phyloP scores from a whole-genome alignment of 2,113 vertebrate genomes.

The Rhea americana region DNA sequence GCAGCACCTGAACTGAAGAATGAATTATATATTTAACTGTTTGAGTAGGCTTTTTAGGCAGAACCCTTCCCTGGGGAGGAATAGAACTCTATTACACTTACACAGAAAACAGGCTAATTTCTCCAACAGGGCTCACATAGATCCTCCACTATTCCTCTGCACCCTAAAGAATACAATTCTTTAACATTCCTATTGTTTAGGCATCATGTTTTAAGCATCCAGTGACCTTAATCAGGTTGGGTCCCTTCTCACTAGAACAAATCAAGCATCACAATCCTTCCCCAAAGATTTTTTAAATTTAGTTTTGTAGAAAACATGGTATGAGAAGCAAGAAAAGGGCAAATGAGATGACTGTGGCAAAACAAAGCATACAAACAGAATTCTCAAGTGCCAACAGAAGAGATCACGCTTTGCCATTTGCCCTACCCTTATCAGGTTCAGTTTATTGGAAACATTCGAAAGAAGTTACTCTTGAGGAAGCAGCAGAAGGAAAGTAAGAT shows the following conservation, averaged over 20 bases:
- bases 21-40: constrained; percentile 28
- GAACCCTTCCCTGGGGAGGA: not conserved
- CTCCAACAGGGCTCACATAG: not conserved
- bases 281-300: not conserved
- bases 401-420: not conserved
- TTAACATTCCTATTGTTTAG: not conserved
- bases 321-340: not conserved
- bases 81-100: not conserved
- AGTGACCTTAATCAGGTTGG: not conserved
- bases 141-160: not conserved
- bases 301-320: not conserved
- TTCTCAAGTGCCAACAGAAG: not conserved
- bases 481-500: not conserved
- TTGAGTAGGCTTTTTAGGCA: not conserved
- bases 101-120: not conserved
- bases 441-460: not conserved
- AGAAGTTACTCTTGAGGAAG: not conserved
- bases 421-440: not conserved
- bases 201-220: not conserved
- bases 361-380: not conserved
- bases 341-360: not conserved
- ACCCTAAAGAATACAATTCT: not conserved
- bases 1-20: constrained; percentile 18
- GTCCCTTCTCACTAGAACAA: not conserved
- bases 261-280: not conserved